Evolutionary conservation across 1,140 invertebrate genomes (phyloP).

Genomic region (Danaus melanippus): DNA sequence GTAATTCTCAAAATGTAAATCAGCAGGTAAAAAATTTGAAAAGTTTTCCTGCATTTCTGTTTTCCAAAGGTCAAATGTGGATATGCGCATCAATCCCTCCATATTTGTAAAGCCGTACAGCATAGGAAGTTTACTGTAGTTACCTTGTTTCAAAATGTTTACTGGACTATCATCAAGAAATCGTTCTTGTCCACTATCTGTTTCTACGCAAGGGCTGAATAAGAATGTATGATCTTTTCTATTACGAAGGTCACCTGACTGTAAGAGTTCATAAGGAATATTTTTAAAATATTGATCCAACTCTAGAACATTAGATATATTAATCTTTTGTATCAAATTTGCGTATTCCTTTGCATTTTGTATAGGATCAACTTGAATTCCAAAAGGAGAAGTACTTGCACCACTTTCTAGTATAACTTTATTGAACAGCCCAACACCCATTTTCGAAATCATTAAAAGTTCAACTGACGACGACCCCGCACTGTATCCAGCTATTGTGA

Average conservation of each 20-base stretch:
- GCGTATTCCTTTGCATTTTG: constrained; percentile 37
- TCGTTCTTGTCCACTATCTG: constrained; percentile 14
- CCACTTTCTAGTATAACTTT: constrained; percentile 50
- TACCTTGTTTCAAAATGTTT: constrained; percentile 21
- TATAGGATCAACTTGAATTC: constrained; percentile 35
- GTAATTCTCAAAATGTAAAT: constrained; percentile 22
- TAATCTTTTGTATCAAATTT: constrained; percentile 24
- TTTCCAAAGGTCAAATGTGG: constrained; percentile 14
- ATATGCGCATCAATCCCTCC: constrained; percentile 17
- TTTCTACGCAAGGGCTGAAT: constrained; percentile 27
- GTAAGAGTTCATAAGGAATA: constrained; percentile 27
- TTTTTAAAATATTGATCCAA: constrained; percentile 46
- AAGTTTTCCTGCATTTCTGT: constrained; percentile 25
- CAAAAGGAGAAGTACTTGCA: constrained; percentile 22
- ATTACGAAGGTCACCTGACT: constrained; percentile 14
- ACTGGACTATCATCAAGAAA: constrained; percentile 21
- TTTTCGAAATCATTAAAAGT: constrained; percentile 34
- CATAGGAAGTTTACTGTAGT: constrained; percentile 18
- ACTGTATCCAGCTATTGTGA: constrained; percentile 39
- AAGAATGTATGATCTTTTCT: constrained; percentile 24
- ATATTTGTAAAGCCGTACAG: constrained; percentile 22
- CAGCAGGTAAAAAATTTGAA: constrained; percentile 24
- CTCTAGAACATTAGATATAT: constrained; percentile 27
- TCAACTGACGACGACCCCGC: constrained; percentile 35
- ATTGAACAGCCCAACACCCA: constrained; percentile 33